Percentiles rank a stretch among this genome's conserved stretches.
phyloP scores from a whole-genome alignment of 2,113 vertebrate genomes.

The Puma concolor region DNA sequence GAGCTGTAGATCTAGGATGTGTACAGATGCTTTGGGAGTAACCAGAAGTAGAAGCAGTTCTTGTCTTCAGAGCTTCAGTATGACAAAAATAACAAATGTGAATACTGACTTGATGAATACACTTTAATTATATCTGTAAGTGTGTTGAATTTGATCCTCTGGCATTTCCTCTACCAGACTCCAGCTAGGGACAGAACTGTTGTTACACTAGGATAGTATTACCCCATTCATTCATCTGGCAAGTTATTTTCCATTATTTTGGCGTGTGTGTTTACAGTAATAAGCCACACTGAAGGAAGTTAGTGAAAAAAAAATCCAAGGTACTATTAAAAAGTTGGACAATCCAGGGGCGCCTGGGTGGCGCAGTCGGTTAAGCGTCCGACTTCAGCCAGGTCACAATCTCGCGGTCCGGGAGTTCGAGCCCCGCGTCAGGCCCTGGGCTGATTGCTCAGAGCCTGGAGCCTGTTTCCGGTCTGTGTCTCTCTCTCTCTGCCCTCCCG shows the following conservation, averaged over 20 bases:
- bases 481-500: no score
- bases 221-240: background rate
- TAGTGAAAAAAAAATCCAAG: background rate
- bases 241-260: conserved; percentile 11
- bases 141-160: background rate
- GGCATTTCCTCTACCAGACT: background rate
- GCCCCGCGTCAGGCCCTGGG: no score
- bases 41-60: background rate
- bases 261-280: background rate
- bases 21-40: background rate
- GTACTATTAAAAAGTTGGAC: background rate
- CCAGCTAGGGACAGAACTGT: background rate
- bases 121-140: background rate
- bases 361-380: no score
- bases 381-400: no score
- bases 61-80: conserved; percentile 7
- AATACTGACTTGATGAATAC: background rate
- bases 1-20: background rate
- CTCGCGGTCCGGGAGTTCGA: no score
- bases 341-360: background rate
- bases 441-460: no score
- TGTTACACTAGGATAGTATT: background rate
- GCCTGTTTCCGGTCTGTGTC: no score
- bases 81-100: background rate
- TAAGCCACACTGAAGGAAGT: background rate